These are phyloP conservation scores for Tinea pellionella DNA, from an alignment of 2,888 invertebrate genomes.

Conservation along the genomic window DNA sequence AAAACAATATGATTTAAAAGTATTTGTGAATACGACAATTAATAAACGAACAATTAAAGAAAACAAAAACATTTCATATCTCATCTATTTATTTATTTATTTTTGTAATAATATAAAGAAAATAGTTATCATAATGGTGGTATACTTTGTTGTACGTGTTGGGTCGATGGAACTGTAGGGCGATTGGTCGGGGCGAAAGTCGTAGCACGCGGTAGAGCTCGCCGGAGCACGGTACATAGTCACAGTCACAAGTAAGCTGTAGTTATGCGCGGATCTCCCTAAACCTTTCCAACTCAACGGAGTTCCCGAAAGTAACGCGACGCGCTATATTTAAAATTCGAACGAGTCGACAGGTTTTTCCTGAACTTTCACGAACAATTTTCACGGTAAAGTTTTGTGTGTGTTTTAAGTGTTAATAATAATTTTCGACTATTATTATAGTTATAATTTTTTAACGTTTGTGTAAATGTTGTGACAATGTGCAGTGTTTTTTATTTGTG, in stretches of 20 bases:
- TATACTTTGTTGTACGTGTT: neutral
- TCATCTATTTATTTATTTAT: no score
- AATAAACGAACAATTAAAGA: no score
- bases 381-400: constrained; percentile 54
- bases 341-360: constrained; percentile 33
- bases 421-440: constrained; percentile 23
- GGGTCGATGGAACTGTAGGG: constrained; percentile 56
- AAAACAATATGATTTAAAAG: no score
- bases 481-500: constrained; percentile 64
- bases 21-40: no score
- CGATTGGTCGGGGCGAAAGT: constrained; percentile 69
- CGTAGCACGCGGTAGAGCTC: constrained; percentile 42
- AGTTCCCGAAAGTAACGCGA: constrained; percentile 39
- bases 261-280: constrained; percentile 68
- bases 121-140: no score
- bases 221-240: constrained; percentile 43
- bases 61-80: no score
- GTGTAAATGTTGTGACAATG: constrained; percentile 30
- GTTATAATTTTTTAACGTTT: neutral
- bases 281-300: constrained; percentile 52
- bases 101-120: no score
- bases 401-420: constrained; percentile 49
- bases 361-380: constrained; percentile 15
- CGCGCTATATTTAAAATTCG: constrained; percentile 42
- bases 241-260: constrained; percentile 69